Conservation (phyloP, 2,888 invertebrate genomes). For the Meliscaeva auricollis region DNA sequence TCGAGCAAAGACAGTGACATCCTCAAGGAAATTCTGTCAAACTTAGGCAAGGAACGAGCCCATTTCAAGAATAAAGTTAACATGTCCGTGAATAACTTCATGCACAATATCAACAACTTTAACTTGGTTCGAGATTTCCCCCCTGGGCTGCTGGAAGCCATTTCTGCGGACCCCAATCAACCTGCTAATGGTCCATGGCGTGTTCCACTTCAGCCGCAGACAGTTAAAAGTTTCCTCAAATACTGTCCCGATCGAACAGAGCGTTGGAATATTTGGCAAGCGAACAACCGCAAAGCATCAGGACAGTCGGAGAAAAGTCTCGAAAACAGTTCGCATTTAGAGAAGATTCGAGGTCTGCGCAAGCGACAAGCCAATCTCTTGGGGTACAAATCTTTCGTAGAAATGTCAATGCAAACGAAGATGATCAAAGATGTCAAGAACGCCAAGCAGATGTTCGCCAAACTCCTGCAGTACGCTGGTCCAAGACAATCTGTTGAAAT, state of each 20-base stretch:
- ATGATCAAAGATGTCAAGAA: constrained; percentile 93
- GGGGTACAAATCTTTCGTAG: constrained; percentile 91
- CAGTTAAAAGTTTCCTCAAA: constrained; percentile 91
- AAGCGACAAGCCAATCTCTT: constrained; percentile 90
- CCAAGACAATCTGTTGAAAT: constrained; percentile 92
- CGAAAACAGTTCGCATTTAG: constrained; percentile 90
- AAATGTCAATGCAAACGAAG: constrained; percentile 97
- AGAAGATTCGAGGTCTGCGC: constrained; percentile 90
- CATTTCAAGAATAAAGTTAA: constrained; percentile 89
- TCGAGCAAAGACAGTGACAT: constrained; percentile 85
- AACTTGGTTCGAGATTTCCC: constrained; percentile 90
- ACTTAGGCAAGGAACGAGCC: constrained; percentile 86
- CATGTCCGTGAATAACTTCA: constrained; percentile 88
- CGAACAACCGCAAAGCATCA: constrained; percentile 89
- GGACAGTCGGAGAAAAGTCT: constrained; percentile 86
- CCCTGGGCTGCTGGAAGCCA: constrained; percentile 87
- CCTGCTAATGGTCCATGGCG: constrained; percentile 92
- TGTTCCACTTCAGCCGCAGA: constrained; percentile 89
- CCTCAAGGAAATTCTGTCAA: constrained; percentile 85
- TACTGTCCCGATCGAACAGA: constrained; percentile 92
- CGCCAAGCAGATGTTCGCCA: constrained; percentile 89
- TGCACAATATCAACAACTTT: constrained; percentile 88
- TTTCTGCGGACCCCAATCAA: constrained; percentile 87
- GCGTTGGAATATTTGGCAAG: constrained; percentile 94
- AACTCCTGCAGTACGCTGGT: constrained; percentile 88